Evolutionary conservation across 2,113 vertebrate species (phyloP).

Genomic region (Aplodontia rufa): DNA sequence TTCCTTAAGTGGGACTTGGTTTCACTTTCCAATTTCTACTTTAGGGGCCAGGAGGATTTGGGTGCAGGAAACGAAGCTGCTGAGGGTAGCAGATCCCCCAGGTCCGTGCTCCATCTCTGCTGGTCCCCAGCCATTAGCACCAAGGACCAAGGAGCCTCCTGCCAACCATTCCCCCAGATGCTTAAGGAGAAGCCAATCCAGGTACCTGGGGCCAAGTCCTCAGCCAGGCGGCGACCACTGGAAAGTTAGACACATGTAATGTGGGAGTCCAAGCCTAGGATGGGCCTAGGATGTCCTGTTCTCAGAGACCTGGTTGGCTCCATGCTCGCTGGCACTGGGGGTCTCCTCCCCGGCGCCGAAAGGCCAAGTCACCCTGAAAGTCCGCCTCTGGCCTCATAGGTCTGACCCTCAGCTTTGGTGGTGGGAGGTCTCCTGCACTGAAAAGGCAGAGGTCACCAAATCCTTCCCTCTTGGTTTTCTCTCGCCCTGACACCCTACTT

Average conservation of each 20-base stretch:
- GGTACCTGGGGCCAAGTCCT: too few species aligned
- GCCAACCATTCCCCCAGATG: fast-evolving
- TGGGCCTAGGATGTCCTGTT: too few species aligned
- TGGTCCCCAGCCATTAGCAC: too few species aligned
- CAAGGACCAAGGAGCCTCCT: too few species aligned
- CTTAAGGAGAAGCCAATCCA: too few species aligned
- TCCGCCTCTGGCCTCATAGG: too few species aligned
- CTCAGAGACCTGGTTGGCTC: background rate
- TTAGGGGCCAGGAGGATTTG: background rate
- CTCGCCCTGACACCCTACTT: background rate
- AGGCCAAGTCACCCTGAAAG: background rate
- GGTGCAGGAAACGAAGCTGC: too few species aligned
- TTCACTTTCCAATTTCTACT: background rate
- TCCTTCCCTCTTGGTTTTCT: fast-evolving
- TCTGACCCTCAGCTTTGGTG: too few species aligned
- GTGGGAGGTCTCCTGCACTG: background rate
- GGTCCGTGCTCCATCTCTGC: background rate
- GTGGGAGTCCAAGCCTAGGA: fast-evolving
- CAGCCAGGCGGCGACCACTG: too few species aligned
- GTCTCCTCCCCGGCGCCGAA: too few species aligned
- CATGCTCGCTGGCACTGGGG: too few species aligned
- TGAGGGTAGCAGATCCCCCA: background rate
- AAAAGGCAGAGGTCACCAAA: background rate
- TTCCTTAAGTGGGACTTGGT: background rate
- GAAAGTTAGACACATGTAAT: background rate